Evolutionary conservation across 1,140 invertebrate species (phyloP).

Genomic region (Drosophila quadrilineata): DNA sequence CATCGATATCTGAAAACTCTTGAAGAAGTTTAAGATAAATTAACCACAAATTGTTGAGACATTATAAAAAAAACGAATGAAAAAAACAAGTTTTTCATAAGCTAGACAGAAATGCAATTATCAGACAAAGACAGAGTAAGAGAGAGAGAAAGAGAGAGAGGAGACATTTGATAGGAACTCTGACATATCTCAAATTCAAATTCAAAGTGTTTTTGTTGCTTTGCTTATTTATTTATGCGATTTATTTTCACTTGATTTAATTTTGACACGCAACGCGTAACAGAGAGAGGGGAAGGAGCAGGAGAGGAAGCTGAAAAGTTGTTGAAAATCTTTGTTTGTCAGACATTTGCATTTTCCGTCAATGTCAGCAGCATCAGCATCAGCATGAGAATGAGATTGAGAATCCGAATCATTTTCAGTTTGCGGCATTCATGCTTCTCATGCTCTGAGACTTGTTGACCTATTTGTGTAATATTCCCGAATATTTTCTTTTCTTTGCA

Average conservation of each 20-base stretch:
- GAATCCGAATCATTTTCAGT: no score
- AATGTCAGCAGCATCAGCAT: slow-evolving; percentile 8
- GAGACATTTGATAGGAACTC: no score
- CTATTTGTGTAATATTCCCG: slow-evolving; percentile 68
- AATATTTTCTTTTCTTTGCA: slow-evolving; percentile 21
- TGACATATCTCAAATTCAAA: no score
- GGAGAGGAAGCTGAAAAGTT: no score
- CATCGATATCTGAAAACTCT: background rate
- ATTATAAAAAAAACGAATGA: slow-evolving; percentile 3
- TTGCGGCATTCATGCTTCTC: no score
- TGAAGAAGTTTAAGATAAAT: slow-evolving; percentile 1
- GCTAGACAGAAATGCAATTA: no score
- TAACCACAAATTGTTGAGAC: slow-evolving; percentile 39
- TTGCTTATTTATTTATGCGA: slow-evolving; percentile 68
- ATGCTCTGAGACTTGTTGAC: no score
- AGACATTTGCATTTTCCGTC: slow-evolving; percentile 59
- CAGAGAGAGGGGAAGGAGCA: slow-evolving; percentile 2
- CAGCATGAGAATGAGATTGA: background rate
- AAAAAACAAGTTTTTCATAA: slow-evolving; percentile 54
- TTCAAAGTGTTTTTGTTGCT: slow-evolving; percentile 21
- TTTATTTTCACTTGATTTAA: slow-evolving; percentile 72
- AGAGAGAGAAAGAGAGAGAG: no score
- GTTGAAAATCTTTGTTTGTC: slow-evolving; percentile 34
- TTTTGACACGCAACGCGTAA: slow-evolving; percentile 52
- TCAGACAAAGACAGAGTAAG: slow-evolving; percentile 42